Conservation (phyloP, 2,888 invertebrate genomes). For the Lithosia quadra region DNA sequence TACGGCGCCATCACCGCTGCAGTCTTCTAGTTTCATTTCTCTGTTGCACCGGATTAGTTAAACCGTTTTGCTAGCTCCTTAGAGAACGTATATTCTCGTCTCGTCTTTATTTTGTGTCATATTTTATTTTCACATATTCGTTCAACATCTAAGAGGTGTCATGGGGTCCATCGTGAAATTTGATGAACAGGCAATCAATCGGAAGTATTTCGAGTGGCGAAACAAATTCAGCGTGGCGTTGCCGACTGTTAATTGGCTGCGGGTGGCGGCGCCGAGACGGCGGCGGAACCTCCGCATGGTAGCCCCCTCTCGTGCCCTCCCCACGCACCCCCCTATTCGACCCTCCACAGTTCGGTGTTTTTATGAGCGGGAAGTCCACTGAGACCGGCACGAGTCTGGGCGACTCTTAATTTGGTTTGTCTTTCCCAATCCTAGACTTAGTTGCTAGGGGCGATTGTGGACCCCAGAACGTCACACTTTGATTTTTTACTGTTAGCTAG, state of each 20-base stretch:
- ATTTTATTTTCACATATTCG: constrained; percentile 25
- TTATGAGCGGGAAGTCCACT: constrained; percentile 80
- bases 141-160: constrained; percentile 50
- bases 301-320: constrained; percentile 70
- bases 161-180: constrained; percentile 55
- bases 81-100: constrained; percentile 23
- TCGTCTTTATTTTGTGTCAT: constrained; percentile 15
- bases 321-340: constrained; percentile 73
- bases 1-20: constrained; percentile 74
- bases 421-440: constrained; percentile 62
- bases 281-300: constrained; percentile 86
- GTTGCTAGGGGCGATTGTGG: constrained; percentile 63
- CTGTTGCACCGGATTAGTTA: constrained; percentile 45
- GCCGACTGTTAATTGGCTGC: constrained; percentile 86
- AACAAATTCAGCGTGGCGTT: constrained; percentile 84
- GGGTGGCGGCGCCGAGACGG: constrained; percentile 87
- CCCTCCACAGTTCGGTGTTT: constrained; percentile 76
- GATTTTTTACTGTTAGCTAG: not conserved
- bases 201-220: constrained; percentile 83
- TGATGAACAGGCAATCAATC: constrained; percentile 80
- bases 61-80: constrained; percentile 45
- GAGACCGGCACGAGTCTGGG: constrained; percentile 77
- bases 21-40: constrained; percentile 54
- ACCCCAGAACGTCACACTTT: constrained; percentile 10
- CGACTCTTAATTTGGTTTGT: constrained; percentile 79